phyloP scores from a whole-genome alignment of 2,113 vertebrate species.

The Colaptes auratus region DNA sequence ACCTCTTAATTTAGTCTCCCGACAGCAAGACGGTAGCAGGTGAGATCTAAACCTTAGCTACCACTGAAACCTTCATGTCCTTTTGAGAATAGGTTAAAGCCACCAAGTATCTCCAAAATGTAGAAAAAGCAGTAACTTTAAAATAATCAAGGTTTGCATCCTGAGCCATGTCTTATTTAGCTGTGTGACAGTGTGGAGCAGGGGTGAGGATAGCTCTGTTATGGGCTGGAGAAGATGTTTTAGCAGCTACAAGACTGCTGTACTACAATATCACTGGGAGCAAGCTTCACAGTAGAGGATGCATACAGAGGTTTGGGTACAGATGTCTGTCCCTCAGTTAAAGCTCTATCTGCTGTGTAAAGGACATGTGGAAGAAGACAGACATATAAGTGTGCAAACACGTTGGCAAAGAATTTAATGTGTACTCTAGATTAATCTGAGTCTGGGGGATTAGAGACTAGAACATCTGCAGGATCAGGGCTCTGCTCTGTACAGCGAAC shows the following conservation, averaged over 20 bases:
- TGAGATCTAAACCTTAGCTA: background rate
- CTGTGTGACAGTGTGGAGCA: background rate
- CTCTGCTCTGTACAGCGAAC: background rate
- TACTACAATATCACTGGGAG: background rate
- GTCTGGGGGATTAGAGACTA: background rate
- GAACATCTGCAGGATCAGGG: background rate
- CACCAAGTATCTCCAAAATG: background rate
- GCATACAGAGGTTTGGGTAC: background rate
- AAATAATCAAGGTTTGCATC: background rate
- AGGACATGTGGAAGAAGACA: background rate
- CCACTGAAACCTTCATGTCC: background rate
- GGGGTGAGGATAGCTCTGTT: background rate
- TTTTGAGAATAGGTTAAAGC: background rate
- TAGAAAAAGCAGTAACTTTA: background rate
- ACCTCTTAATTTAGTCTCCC: background rate
- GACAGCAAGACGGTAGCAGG: background rate
- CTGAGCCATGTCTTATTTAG: background rate
- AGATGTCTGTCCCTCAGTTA: background rate
- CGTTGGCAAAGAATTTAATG: background rate
- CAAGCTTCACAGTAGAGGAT: background rate
- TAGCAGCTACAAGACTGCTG: background rate
- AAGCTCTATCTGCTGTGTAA: background rate
- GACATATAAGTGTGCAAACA: background rate
- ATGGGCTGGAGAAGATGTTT: background rate
- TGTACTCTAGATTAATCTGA: background rate